Evolutionary conservation across 2,888 invertebrate species (phyloP).

Genomic region (Hemicrepidius hirtus): DNA sequence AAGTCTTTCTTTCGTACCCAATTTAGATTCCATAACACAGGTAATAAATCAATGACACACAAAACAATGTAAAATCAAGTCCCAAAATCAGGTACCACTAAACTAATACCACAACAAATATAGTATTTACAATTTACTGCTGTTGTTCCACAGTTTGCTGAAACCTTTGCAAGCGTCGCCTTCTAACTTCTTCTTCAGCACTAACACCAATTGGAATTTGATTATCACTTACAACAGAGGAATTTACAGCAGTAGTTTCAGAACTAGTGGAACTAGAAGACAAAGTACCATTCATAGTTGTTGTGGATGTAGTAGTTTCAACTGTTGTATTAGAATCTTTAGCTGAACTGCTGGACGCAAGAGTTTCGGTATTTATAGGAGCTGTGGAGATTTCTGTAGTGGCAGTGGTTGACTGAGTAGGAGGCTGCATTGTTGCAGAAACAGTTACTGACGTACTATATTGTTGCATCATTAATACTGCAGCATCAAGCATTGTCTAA

Average conservation of each 20-base stretch:
- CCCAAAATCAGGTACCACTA: slow-evolving; percentile 29
- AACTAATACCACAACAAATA: slow-evolving; percentile 22
- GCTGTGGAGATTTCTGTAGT: slow-evolving; percentile 30
- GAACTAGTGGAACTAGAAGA: neutral
- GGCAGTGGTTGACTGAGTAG: slow-evolving; percentile 26
- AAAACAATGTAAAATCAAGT: slow-evolving; percentile 11
- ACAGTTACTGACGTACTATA: slow-evolving; percentile 83
- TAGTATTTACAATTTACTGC: slow-evolving; percentile 23
- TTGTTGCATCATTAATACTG: slow-evolving; percentile 95
- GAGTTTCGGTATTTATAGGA: slow-evolving; percentile 23
- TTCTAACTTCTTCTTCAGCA: slow-evolving; percentile 81
- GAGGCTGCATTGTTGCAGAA: slow-evolving; percentile 61
- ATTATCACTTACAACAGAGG: slow-evolving; percentile 33
- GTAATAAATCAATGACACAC: slow-evolving; percentile 6
- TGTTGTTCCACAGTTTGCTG: slow-evolving; percentile 55
- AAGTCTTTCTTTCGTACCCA: slow-evolving; percentile 19
- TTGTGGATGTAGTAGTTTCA: slow-evolving; percentile 25
- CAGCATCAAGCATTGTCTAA: slow-evolving; percentile 93
- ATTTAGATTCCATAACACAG: slow-evolving; percentile 21
- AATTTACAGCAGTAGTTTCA: slow-evolving; percentile 27
- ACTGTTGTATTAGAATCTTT: slow-evolving; percentile 15
- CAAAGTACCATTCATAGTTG: slow-evolving; percentile 19
- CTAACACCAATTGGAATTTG: slow-evolving; percentile 38
- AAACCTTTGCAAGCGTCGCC: slow-evolving; percentile 86
- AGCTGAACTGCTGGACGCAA: slow-evolving; percentile 23